phyloP scores from a whole-genome alignment of 2,888 invertebrate genomes.

The Xylota sylvarum region DNA sequence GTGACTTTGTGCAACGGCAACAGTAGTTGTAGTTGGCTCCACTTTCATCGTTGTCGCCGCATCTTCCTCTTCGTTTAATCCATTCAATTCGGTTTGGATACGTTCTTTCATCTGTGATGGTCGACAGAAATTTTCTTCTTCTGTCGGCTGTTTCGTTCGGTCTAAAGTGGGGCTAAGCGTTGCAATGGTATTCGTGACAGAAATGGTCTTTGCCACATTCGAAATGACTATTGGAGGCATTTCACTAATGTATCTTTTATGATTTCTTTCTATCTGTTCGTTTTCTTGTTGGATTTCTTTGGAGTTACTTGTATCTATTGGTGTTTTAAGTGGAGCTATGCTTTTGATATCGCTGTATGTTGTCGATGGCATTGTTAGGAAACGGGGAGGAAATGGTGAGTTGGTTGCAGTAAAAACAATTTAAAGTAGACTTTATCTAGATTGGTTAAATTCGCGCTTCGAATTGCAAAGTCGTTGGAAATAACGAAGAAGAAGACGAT shows the following conservation, averaged over 20 bases:
- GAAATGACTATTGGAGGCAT: constrained; percentile 63
- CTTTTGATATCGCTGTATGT: constrained; percentile 67
- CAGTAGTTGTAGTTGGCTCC: constrained; percentile 58
- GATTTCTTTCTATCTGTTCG: constrained; percentile 51
- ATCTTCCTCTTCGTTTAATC: constrained; percentile 44
- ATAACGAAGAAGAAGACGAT: background rate
- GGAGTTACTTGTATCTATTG: constrained; percentile 45
- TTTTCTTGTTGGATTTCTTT: constrained; percentile 55
- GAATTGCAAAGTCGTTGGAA: constrained; percentile 48
- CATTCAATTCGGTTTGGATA: constrained; percentile 26
- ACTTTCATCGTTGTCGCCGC: constrained; percentile 70
- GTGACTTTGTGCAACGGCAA: constrained; percentile 52
- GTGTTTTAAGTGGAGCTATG: constrained; percentile 61
- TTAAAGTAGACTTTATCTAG: constrained; percentile 19
- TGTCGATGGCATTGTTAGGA: constrained; percentile 62
- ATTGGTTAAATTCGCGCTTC: constrained; percentile 34
- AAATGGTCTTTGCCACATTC: constrained; percentile 42
- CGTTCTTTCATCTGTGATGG: constrained; percentile 58
- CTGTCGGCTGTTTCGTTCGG: background rate
- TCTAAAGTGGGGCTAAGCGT: constrained; percentile 60
- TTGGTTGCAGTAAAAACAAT: constrained; percentile 9
- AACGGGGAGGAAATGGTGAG: background rate
- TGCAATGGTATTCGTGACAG: constrained; percentile 58
- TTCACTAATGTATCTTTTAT: constrained; percentile 63
- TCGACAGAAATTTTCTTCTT: constrained; percentile 49